Evolutionary conservation across 2,797 vertebrate species (phyloP).

Genomic region (Lepilemur ruficaudatus): DNA sequence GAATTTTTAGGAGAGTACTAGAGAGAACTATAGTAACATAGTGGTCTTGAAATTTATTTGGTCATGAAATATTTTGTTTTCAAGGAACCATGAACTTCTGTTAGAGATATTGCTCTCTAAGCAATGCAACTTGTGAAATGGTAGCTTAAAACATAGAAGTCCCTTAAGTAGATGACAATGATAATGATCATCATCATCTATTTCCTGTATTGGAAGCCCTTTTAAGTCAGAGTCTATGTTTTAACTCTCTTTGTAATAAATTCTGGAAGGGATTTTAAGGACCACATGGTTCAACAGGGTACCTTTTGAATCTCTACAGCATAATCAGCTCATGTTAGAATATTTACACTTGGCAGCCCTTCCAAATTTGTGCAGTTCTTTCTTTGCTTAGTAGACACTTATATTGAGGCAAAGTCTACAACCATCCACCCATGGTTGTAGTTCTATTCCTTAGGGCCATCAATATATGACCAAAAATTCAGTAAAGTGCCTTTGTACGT

Average conservation of each 20-base stretch:
- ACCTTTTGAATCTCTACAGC: not conserved
- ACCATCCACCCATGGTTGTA: not conserved
- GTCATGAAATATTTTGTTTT: not conserved
- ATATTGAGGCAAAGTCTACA: not conserved
- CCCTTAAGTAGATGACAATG: not conserved
- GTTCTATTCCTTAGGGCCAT: not conserved
- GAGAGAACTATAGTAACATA: not conserved
- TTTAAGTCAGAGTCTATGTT: not conserved
- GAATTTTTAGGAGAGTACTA: not conserved
- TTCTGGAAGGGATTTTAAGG: not conserved
- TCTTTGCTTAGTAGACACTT: not conserved
- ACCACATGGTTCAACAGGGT: not conserved
- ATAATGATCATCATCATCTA: not conserved
- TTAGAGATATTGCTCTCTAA: not conserved
- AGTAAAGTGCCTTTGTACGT: not conserved
- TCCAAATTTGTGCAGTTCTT: not conserved
- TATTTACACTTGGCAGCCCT: not conserved
- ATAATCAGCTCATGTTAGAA: not conserved
- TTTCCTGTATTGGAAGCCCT: not conserved
- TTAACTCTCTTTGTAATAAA: not conserved
- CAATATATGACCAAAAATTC: not conserved
- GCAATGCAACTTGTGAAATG: not conserved
- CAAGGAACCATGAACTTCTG: not conserved
- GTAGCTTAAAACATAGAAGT: not conserved
- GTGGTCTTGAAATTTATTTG: not conserved